Evolutionary conservation across 2,888 invertebrate species (phyloP), one percentile per base, ranked within the genome.

Genomic region (Bursaphelenchus okinawaensis): DNA sequence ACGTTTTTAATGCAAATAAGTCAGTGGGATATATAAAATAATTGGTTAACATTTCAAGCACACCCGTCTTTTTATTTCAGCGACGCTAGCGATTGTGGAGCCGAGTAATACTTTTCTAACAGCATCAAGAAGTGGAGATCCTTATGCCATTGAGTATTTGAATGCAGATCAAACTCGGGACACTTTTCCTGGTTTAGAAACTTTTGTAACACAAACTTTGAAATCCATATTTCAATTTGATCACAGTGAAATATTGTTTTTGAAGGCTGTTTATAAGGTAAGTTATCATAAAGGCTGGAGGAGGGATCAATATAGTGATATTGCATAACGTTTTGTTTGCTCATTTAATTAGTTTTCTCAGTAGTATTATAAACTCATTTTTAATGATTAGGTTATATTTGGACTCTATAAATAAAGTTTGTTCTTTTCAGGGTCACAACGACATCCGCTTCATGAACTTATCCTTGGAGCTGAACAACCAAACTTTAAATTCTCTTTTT

Each of bases 231-330:
- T 75, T 52, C 61, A 65, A 3, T 62, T 27, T 51, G 61, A 26
- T 16, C 26, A 54, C 55, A 68, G 52, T 19, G 67, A 61, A 6
- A 65, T 19, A 69, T 69, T 68, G 29, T 75, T 77, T 61, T 72
- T 78, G 24, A 71, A 73, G 55, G 79, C 77, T 1, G 78, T 75
- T 57, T 79, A 79, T 62, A 74, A 73, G 66, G 74, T 72, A 22
- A 12, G 9, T n/a, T 8, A 9, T n/a, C n/a, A 52, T 8, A 8
- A 52, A n/a, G n/a, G 8, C 8, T n/a, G n/a, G 40, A 12, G 40
- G n/a, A 40, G n/a, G n/a, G n/a, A n/a, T n/a, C n/a, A n/a, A n/a
- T n/a, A n/a, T n/a, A n/a, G n/a, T n/a, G n/a, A n/a, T n/a, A n/a
- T n/a, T n/a, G n/a, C n/a, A n/a, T n/a, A n/a, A n/a, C n/a, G n/a